A percentile compares a stretch with the other conserved stretches of the same genome.
phyloP scores from a whole-genome alignment of 2,113 vertebrate genomes.

The Gopherus flavomarginatus region DNA sequence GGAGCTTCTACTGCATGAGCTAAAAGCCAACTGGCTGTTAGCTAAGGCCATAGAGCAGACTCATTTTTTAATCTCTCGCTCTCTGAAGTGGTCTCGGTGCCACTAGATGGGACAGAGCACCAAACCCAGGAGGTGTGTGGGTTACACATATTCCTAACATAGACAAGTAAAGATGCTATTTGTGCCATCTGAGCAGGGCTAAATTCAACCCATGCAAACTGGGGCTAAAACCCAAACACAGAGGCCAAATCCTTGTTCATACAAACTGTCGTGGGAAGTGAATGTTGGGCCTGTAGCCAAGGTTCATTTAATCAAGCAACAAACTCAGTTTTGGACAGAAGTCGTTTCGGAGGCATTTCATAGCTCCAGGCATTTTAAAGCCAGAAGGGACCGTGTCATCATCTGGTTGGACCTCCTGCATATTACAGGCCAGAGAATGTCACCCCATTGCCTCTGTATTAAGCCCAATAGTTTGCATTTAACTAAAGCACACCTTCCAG shows the following conservation, averaged over 20 bases:
- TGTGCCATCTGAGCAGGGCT: not conserved
- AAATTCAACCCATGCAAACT: not conserved
- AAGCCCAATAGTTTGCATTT: not conserved
- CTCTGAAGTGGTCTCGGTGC: too few species aligned
- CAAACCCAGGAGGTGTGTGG: too few species aligned
- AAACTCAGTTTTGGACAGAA: fast-evolving
- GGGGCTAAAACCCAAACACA: not conserved
- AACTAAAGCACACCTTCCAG: not conserved
- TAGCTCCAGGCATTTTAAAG: not conserved
- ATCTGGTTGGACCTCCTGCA: fast-evolving
- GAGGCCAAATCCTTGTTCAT: not conserved
- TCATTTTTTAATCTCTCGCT: too few species aligned
- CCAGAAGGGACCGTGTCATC: not conserved
- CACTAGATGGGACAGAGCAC: too few species aligned
- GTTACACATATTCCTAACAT: not conserved
- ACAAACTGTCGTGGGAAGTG: not conserved
- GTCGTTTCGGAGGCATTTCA: not conserved
- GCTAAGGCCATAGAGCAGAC: too few species aligned
- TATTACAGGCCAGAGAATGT: not conserved
- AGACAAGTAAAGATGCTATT: not conserved
- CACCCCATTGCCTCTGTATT: not conserved
- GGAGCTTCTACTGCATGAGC: too few species aligned
- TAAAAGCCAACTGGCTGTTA: too few species aligned
- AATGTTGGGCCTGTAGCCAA: not conserved
- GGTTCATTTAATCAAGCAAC: not conserved